Evolutionary conservation across 2,888 invertebrate species (phyloP), one percentile per base, ranked within the genome.

Genomic region (Pseudanteris insignis): DNA sequence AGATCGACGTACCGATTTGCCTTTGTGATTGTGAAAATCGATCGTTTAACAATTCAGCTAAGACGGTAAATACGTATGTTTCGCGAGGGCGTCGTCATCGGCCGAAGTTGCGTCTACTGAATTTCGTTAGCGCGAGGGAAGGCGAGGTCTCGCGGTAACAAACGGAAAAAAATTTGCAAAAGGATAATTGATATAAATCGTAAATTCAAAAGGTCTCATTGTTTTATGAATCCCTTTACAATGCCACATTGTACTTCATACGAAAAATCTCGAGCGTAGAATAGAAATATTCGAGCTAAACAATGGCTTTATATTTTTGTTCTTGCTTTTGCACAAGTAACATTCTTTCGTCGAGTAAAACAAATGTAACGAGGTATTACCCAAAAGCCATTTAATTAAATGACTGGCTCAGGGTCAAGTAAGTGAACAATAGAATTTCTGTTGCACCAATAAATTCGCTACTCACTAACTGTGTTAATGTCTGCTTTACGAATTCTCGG

Each of bases 131-230:
- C 41, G 6, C 11, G 15, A 14, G 9, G 9, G 24, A 25, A 26
- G 7, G 13, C 8, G 10, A 8, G 14, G 14, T 32, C 13, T 4
- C 24, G 11, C 8, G 28, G 28, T 34, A 36, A 26, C 26, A 46
- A 46, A 36, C 11, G 36, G n/a, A 8, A 13, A 34, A 36, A 47
- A 11, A 28, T 47, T 12, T 29, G 36, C 18, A 21, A n/a, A 29
- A 18, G 21, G 36, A 30, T 47, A 47, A 47, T 47, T 47, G 47
- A 47, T 47, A 47, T 11, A 29, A 37, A 47, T 46, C 34, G 46
- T 34, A 36, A 36, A 46, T 46, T 46, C 34, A 34, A 28, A 36
- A 36, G 11, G 46, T 12, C 11, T 37, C 36, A 36, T 47, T 47
- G 36, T 37, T 47, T 28, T 12, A 14, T 13, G 29, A 21, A 21